Conservation (phyloP, 2,113 vertebrate species). For the Amia ocellicauda region DNA sequence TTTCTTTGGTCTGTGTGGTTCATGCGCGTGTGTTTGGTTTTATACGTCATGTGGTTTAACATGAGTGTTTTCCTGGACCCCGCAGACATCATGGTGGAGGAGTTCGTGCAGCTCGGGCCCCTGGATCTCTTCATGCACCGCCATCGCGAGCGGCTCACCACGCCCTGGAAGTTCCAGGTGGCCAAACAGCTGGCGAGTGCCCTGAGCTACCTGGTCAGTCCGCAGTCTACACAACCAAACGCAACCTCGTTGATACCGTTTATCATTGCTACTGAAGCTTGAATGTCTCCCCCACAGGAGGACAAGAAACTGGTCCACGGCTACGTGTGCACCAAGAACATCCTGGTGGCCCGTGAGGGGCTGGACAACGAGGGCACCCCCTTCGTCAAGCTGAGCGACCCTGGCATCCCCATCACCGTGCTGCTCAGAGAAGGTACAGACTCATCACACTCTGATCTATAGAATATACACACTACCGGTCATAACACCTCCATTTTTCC, state of each 20-base stretch:
- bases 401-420: slow-evolving; percentile 89
- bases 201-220: slow-evolving; percentile 90
- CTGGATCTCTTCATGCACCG: slow-evolving; percentile 90
- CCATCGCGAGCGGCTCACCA: slow-evolving; percentile 74
- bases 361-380: slow-evolving; percentile 75
- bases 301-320: slow-evolving; percentile 96
- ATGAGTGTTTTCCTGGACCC: neutral
- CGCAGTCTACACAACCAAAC: neutral
- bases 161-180: slow-evolving; percentile 94
- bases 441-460: too few relatives aligned
- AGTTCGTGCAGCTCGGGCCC: slow-evolving; percentile 87
- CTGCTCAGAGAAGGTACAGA: slow-evolving; percentile 56
- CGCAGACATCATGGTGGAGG: slow-evolving; percentile 95
- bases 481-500: too few relatives aligned
- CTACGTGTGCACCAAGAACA: slow-evolving; percentile 93
- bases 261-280: too few relatives aligned
- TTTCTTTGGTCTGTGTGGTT: too few relatives aligned
- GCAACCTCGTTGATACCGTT: too few relatives aligned
- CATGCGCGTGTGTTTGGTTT: too few relatives aligned
- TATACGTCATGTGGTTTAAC: too few relatives aligned
- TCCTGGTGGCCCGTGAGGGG: slow-evolving; percentile 87
- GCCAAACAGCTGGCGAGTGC: slow-evolving; percentile 93
- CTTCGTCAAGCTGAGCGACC: slow-evolving; percentile 96
- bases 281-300: too few relatives aligned
- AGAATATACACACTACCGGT: too few relatives aligned